Percentiles rank a stretch among this genome's conserved stretches.
Conservation (phyloP, 2,797 vertebrate species). For the Etheostoma perlongum region DNA sequence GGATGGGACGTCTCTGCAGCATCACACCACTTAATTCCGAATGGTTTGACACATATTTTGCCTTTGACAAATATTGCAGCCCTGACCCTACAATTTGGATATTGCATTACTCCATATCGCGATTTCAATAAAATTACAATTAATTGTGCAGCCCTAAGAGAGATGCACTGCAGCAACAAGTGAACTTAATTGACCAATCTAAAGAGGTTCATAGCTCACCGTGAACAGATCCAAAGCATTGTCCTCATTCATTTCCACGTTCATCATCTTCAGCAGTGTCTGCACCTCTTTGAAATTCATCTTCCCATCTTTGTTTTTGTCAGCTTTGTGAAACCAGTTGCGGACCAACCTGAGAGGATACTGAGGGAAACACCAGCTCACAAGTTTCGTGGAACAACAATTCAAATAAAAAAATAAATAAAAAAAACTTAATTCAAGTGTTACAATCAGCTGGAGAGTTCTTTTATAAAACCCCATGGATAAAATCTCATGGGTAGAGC, state of each 20-base stretch:
- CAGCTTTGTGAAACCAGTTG: conserved; percentile 96
- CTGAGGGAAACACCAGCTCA: conserved; percentile 59
- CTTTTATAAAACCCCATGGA: too few relatives aligned
- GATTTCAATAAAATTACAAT: too few relatives aligned
- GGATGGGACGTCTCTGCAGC: too few relatives aligned
- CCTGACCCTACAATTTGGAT: too few relatives aligned
- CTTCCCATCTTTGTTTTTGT: conserved; percentile 95
- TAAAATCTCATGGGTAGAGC: not conserved
- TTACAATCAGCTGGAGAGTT: not conserved
- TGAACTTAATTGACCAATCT: not conserved
- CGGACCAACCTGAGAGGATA: conserved; percentile 89
- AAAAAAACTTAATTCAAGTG: too few relatives aligned
- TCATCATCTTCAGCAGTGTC: conserved; percentile 94
- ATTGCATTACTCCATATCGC: too few relatives aligned
- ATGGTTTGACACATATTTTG: too few relatives aligned
- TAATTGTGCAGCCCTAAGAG: too few relatives aligned
- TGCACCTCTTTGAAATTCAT: conserved; percentile 95
- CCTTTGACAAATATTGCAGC: too few relatives aligned
- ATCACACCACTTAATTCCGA: too few relatives aligned
- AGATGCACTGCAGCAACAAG: too few relatives aligned
- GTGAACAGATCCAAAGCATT: conserved; percentile 91
- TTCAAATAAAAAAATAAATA: too few relatives aligned
- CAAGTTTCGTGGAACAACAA: not conserved
- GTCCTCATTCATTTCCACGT: conserved; percentile 94
- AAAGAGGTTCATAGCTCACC: conserved; percentile 71